These are phyloP conservation scores for Probosciger aterrimus DNA, from an alignment of 2,113 vertebrate species.

Conservation along the genomic window DNA sequence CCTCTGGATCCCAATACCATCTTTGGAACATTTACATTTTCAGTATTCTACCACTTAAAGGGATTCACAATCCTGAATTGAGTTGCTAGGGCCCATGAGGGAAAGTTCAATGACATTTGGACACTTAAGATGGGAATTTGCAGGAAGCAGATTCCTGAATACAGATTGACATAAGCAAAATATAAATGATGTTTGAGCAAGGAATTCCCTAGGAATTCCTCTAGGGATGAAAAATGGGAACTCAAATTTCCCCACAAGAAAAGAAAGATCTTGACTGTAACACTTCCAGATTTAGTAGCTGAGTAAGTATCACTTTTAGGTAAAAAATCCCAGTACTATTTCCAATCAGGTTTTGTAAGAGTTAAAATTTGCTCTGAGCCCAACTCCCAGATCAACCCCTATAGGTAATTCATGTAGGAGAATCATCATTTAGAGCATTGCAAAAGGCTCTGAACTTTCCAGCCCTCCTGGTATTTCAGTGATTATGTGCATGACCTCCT, in stretches of 20 bases:
- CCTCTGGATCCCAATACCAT: background rate
- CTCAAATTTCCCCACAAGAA: background rate
- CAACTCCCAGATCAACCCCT: background rate
- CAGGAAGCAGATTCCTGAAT: background rate
- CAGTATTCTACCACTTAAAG: background rate
- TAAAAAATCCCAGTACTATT: background rate
- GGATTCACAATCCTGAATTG: background rate
- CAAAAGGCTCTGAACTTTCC: background rate
- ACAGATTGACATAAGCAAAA: background rate
- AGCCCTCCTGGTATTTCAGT: background rate
- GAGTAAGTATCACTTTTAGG: background rate
- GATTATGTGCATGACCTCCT: background rate
- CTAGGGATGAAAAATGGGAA: background rate
- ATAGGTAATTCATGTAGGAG: background rate
- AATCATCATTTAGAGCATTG: background rate
- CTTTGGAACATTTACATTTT: background rate
- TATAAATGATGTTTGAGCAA: background rate
- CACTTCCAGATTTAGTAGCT: background rate
- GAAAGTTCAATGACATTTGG: background rate
- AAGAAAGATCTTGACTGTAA: background rate
- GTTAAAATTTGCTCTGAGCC: background rate
- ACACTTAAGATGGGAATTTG: background rate
- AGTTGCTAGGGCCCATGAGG: background rate
- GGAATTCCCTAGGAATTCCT: background rate
- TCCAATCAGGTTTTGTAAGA: background rate